A percentile compares a stretch with the other conserved stretches of the same genome.
Conservation (phyloP, 2,888 invertebrate species). For the Pilophorus perplexus region DNA sequence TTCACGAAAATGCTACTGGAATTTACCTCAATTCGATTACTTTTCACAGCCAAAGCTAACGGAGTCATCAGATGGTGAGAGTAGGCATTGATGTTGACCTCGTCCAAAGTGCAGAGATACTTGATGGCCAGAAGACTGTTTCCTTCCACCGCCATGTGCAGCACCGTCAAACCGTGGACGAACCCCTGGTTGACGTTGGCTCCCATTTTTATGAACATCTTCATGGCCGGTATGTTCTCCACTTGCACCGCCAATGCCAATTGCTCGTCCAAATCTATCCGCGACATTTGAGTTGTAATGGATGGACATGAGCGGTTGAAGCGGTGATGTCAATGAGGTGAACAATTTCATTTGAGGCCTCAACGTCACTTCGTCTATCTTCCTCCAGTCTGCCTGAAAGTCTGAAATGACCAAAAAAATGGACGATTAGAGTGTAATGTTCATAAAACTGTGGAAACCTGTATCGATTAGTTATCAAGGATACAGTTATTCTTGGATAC, state of each 20-base stretch:
- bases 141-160: conserved; percentile 41
- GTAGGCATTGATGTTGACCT: conserved; percentile 11
- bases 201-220: conserved; percentile 15
- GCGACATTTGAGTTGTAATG: no score
- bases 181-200: conserved; percentile 29
- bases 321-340: no score
- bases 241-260: conserved; percentile 9
- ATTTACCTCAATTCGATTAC: conserved; percentile 6
- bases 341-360: no score
- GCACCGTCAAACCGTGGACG: conserved; percentile 8
- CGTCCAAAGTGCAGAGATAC: background rate
- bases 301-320: background rate
- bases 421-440: no score
- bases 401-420: no score
- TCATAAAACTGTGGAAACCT: no score
- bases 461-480: no score
- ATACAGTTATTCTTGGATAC: no score
- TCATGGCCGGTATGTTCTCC: conserved; percentile 3
- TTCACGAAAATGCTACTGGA: background rate
- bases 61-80: conserved; percentile 36
- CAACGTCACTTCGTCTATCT: no score
- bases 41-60: conserved; percentile 18
- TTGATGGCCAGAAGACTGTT: background rate
- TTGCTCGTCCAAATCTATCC: background rate
- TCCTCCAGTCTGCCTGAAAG: no score